Evolutionary conservation across 2,113 vertebrate species (phyloP).

Genomic region (Gallinago media): DNA sequence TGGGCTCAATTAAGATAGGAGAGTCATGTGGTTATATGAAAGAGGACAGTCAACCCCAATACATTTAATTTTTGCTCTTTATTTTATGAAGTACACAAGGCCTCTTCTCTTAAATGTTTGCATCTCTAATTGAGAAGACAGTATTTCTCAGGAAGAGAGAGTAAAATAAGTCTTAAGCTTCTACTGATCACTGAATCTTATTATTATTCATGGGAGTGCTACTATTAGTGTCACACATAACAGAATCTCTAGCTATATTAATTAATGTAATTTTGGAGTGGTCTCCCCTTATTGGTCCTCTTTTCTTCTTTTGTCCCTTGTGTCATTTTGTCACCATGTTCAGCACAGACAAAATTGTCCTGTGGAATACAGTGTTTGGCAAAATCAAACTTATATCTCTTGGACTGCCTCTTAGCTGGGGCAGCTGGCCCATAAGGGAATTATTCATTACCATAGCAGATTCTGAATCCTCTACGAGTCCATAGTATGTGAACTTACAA

Average conservation of each 20-base stretch:
- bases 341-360: constrained; percentile 14
- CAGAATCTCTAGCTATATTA: constrained; percentile 14
- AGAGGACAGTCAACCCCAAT: neutral
- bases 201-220: constrained; percentile 30
- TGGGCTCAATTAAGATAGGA: neutral
- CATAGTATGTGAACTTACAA: neutral
- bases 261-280: constrained; percentile 36
- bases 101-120: neutral
- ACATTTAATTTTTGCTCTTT: neutral
- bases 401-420: neutral
- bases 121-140: neutral
- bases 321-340: constrained; percentile 12
- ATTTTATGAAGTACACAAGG: neutral
- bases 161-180: neutral
- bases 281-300: neutral
- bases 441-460: neutral
- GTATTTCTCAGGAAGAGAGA: neutral
- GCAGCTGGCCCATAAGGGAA: neutral
- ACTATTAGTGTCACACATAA: neutral
- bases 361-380: neutral
- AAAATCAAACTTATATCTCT: neutral
- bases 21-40: neutral
- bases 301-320: neutral
- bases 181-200: neutral
- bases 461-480: neutral